Conservation (phyloP, 2,888 invertebrate genomes). For the Hoplodrina blanda region DNA sequence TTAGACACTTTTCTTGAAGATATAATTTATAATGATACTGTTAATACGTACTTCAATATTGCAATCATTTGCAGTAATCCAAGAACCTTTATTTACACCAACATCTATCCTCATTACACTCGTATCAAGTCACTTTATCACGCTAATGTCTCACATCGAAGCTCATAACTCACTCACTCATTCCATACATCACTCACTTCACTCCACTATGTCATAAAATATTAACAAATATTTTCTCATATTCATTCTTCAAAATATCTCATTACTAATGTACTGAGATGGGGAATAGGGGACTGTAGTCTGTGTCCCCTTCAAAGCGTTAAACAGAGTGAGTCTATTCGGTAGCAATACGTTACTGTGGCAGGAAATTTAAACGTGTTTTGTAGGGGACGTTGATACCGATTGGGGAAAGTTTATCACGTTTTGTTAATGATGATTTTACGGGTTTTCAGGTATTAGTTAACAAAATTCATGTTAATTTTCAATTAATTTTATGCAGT, state of each 20-base stretch:
- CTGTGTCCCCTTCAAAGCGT: conserved; percentile 13
- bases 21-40: too few species aligned
- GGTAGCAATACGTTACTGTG: conserved; percentile 14
- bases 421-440: too few species aligned
- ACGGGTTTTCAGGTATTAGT: too few species aligned
- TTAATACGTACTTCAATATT: too few species aligned
- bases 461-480: too few species aligned
- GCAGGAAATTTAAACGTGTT: conserved; percentile 42
- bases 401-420: not conserved
- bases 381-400: conserved; percentile 7
- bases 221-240: conserved; percentile 30
- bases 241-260: conserved; percentile 40
- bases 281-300: conserved; percentile 10
- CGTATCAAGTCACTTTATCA: conserved; percentile 10
- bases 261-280: conserved; percentile 30
- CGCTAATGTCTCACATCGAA: not conserved
- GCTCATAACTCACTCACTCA: conserved; percentile 5
- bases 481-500: too few species aligned
- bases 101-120: not conserved
- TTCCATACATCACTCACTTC: conserved; percentile 1
- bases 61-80: not conserved
- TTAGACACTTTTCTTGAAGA: too few species aligned
- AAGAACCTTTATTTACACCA: not conserved
- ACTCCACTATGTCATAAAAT: conserved; percentile 14
- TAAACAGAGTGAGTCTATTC: conserved; percentile 38